Evolutionary conservation across 2,113 vertebrate genomes (phyloP).

Genomic region (Uropsilus gracilis): DNA sequence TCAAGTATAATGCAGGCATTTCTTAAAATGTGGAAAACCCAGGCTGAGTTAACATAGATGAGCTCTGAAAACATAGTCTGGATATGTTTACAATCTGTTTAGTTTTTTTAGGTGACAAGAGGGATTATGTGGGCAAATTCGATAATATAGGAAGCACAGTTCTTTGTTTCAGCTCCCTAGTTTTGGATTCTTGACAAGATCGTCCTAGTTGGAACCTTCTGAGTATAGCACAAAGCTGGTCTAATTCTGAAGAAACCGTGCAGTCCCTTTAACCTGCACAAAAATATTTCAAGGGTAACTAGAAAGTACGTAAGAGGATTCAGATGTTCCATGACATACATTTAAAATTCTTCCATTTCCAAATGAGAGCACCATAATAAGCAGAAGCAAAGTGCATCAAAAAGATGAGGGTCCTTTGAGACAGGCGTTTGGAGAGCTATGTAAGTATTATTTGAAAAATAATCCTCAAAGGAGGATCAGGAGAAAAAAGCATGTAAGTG

Average conservation of each 20-base stretch:
- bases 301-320: slow-evolving; percentile 60
- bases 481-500: slow-evolving; percentile 11
- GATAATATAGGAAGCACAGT: neutral
- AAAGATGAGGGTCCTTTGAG: slow-evolving; percentile 27
- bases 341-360: slow-evolving; percentile 56
- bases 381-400: slow-evolving; percentile 23
- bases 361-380: slow-evolving; percentile 56
- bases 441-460: slow-evolving; percentile 59
- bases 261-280: slow-evolving; percentile 68
- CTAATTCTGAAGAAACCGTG: slow-evolving; percentile 67
- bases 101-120: neutral
- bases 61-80: neutral
- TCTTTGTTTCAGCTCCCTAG: slow-evolving; percentile 82
- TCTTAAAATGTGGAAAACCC: neutral
- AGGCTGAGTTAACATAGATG: neutral
- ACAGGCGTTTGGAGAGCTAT: neutral
- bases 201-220: slow-evolving; percentile 62
- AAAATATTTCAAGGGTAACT: slow-evolving; percentile 68
- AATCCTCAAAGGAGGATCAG: slow-evolving; percentile 41
- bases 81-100: neutral
- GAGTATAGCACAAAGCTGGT: slow-evolving; percentile 75
- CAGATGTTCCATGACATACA: slow-evolving; percentile 18
- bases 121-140: neutral
- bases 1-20: neutral
- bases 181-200: slow-evolving; percentile 79